A percentile compares a stretch with the other conserved stretches of the same genome.
phyloP scores from a whole-genome alignment of 2,797 vertebrate genomes.

The Periparus ater region DNA sequence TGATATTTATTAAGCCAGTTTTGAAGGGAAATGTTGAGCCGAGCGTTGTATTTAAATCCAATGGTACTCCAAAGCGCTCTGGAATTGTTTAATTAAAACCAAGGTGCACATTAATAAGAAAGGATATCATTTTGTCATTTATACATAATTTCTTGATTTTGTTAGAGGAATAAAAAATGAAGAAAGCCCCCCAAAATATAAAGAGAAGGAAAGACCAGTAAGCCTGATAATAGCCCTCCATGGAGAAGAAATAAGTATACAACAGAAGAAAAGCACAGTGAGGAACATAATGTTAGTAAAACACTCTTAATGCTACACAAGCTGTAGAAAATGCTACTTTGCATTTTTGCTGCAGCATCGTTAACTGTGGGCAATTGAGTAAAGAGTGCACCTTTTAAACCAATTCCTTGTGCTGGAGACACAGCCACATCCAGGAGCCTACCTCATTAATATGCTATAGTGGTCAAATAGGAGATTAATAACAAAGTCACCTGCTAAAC shows the following conservation, averaged over 20 bases:
- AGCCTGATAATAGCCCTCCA: slow-evolving; percentile 76
- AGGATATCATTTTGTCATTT: slow-evolving; percentile 78
- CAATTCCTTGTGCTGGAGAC: slow-evolving; percentile 75
- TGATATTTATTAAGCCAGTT: slow-evolving; percentile 77
- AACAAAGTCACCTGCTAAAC: slow-evolving; percentile 83
- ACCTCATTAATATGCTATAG: slow-evolving; percentile 80
- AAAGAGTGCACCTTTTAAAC: slow-evolving; percentile 77
- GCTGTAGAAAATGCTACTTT: slow-evolving; percentile 77
- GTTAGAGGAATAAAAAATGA: slow-evolving; percentile 49
- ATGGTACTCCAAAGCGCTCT: slow-evolving; percentile 52
- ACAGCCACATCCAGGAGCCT: slow-evolving; percentile 63
- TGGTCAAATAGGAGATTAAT: slow-evolving; percentile 83
- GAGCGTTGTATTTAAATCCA: slow-evolving; percentile 65
- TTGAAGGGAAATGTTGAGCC: slow-evolving; percentile 66
- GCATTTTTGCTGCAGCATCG: slow-evolving; percentile 73
- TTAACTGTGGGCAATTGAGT: slow-evolving; percentile 77
- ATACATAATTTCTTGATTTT: slow-evolving; percentile 73
- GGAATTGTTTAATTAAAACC: slow-evolving; percentile 78
- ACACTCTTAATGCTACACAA: slow-evolving; percentile 75
- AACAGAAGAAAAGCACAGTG: slow-evolving; percentile 80
- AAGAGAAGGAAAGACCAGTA: slow-evolving; percentile 67
- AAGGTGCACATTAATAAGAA: slow-evolving; percentile 70
- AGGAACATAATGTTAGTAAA: slow-evolving; percentile 77
- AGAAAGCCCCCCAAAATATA: slow-evolving; percentile 59
- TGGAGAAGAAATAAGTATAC: slow-evolving; percentile 74